These are phyloP conservation scores for Coendou prehensilis DNA, from an alignment of 2,797 vertebrate species.

Conservation along the genomic window DNA sequence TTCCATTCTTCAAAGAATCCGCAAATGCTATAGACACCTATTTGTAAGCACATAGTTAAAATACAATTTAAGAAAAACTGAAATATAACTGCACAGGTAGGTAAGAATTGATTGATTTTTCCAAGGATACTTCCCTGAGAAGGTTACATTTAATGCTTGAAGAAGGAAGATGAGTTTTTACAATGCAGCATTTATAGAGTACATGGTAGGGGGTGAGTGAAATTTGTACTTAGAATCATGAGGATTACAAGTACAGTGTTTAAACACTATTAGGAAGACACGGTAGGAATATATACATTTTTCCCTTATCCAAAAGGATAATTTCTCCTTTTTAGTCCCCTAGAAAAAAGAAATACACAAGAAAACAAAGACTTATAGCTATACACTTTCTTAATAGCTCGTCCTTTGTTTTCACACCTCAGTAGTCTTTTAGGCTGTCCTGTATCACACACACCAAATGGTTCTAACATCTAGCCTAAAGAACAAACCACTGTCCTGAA, in stretches of 20 bases:
- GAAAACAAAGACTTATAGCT: neutral
- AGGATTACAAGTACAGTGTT: neutral
- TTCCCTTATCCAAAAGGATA: neutral
- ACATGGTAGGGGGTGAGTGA: neutral
- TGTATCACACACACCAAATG: no score
- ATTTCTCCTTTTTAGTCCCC: neutral
- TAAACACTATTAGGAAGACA: neutral
- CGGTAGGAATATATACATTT: neutral
- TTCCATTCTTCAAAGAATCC: neutral
- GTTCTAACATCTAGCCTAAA: neutral
- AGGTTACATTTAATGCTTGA: neutral
- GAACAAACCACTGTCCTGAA: neutral
- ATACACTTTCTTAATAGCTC: neutral
- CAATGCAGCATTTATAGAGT: neutral
- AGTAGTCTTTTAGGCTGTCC: neutral
- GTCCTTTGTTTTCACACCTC: fast-evolving
- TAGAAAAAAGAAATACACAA: neutral
- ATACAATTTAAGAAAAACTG: slow-evolving; percentile 7
- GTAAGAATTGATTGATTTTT: neutral
- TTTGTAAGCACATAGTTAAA: neutral
- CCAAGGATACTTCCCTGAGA: neutral
- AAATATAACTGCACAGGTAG: neutral
- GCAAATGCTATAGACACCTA: neutral
- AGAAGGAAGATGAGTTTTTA: slow-evolving; percentile 9
- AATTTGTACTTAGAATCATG: neutral